Base-by-base conservation (phyloP, 2,113 vertebrate species). In the Dunckerocampus dactyliophorus region DNA sequence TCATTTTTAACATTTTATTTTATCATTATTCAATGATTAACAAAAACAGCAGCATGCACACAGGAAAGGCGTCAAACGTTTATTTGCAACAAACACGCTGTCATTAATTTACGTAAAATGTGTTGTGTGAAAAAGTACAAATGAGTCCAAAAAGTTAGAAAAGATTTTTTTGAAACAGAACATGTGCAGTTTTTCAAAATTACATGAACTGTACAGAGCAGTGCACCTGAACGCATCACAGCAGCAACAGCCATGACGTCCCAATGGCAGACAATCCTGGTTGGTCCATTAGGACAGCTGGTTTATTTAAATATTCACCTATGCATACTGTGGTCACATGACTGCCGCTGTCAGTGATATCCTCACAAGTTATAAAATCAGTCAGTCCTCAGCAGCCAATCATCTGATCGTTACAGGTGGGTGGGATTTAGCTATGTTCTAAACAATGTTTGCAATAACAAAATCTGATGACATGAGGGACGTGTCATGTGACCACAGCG, bases 71-170 rank as follows among this genome's bases (percentile, higher is more conserved):
- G 24, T 46, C 20, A 70, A 61, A 64, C 2, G 56, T 84, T 83
- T 70, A 76, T 76, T 79, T 67, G 58, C 69, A 84, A 75, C 13
- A 24, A 16, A 51, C 47, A 16, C 16, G 21, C 37, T 39, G 37
- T 39, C 37, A 14, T 69, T 64, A 69, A 73, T 82, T 79, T 72
- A 83, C 77, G 75, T 3, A 1, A 59, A 62, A 19, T 24, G 8
- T 63, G 49, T 63, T 43, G 5, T 71, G 62, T 76, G 70, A 85
- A 79, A 78, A 80, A 84, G 67, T 80, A 77, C 47, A 82, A 84
- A 77, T 55, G 21, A 13, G 43, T 53, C 52, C 37, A 69, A 67
- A 74, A 69, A 63, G 45, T 50, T 79, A 79, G 42, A 84, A 84
- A 84, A 8, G 12, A 4, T 34, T 53, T 37, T 57, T 57, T 19